These are phyloP conservation scores for Silurus meridionalis DNA, from an alignment of 2,113 vertebrate species.

Conservation along the genomic window DNA sequence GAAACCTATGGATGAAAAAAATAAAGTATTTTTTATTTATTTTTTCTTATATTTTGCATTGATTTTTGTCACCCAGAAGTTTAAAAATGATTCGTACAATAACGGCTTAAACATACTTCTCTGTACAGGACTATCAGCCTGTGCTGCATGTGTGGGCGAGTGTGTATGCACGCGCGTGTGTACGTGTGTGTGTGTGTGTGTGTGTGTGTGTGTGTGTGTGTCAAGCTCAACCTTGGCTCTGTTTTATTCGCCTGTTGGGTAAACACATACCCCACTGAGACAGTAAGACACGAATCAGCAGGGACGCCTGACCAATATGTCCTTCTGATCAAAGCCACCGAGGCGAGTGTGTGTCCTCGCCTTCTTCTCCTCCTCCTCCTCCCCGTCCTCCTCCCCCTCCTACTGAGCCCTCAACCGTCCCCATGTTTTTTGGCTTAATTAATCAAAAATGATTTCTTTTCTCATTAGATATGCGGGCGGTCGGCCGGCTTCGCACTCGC, in stretches of 20 bases:
- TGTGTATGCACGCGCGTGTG: not conserved
- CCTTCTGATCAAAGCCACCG: slow-evolving; percentile 60
- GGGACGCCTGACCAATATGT: slow-evolving; percentile 52
- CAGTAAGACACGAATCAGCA: slow-evolving; percentile 48
- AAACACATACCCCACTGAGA: slow-evolving; percentile 45
- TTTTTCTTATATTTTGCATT: not conserved
- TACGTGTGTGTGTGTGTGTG: slow-evolving; percentile 25
- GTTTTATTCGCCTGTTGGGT: slow-evolving; percentile 45
- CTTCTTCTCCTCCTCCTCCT: slow-evolving; percentile 66
- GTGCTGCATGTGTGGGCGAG: slow-evolving; percentile 1
- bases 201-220: slow-evolving; percentile 11
- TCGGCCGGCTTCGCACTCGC: slow-evolving; percentile 61
- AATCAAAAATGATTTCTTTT: slow-evolving; percentile 84
- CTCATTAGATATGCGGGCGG: slow-evolving; percentile 78
- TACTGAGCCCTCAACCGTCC: slow-evolving; percentile 31
- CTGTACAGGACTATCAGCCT: not conserved
- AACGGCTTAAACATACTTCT: not conserved
- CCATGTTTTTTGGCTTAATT: slow-evolving; percentile 77
- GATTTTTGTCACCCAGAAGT: not conserved
- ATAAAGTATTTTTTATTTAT: not conserved
- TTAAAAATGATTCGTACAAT: not conserved
- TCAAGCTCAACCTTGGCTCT: slow-evolving; percentile 10
- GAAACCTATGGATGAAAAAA: not conserved
- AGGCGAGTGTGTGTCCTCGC: slow-evolving; percentile 25
- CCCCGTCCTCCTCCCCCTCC: not conserved